Base-by-base conservation (phyloP, 2,113 vertebrate species). In the Heterotis niloticus region DNA sequence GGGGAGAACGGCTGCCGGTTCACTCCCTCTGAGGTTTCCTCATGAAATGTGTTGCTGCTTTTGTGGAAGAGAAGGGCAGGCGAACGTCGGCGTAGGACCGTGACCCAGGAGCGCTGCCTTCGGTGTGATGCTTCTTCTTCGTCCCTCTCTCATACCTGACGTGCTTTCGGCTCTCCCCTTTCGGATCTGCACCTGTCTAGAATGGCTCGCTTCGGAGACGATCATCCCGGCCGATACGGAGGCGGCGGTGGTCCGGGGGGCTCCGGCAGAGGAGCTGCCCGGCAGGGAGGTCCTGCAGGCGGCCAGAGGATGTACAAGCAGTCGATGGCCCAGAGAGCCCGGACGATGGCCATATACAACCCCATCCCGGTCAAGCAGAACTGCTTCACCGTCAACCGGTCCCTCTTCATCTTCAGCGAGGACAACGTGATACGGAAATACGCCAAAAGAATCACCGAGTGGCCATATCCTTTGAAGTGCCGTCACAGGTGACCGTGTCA, bases 341-440 rank as follows among this genome's bases (percentile, higher is more conserved):
- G 98, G 87, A 99, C 98, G 67, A 99, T 99, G 98, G 98, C 98
- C 88, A 93, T 99, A 76, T 99, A 99, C 92, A 99, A 99, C 91
- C 98, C 98, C 75, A 99, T 99, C 88, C 97, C 97, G 20, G 97
- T 98, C 92, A 97, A 96, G 85, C 98, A 98, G 89, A 99, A 97
- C 95, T 98, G 96, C 92, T 89, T 98, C 89, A 98, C 98, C 20
- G 95, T 99, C 93, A 99, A 99, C 94, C 94, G 97, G 88, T 98
- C 98, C 86, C 94, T 99, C 86, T 99, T 99, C 94, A 92, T 99
- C 93, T 99, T 99, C 91, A 96, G 96, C 82, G 98, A 99, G 90
- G 98, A 99, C 93, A 99, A 99, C 85, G 91, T 95, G 88, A 96
- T 99, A 89, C 94, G 98, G 91, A 99, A 98, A 94, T 99, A 98